A percentile compares a stretch with the other conserved stretches of the same genome.
Conservation (phyloP, 2,888 invertebrate species). For the Lepas anatifera region DNA sequence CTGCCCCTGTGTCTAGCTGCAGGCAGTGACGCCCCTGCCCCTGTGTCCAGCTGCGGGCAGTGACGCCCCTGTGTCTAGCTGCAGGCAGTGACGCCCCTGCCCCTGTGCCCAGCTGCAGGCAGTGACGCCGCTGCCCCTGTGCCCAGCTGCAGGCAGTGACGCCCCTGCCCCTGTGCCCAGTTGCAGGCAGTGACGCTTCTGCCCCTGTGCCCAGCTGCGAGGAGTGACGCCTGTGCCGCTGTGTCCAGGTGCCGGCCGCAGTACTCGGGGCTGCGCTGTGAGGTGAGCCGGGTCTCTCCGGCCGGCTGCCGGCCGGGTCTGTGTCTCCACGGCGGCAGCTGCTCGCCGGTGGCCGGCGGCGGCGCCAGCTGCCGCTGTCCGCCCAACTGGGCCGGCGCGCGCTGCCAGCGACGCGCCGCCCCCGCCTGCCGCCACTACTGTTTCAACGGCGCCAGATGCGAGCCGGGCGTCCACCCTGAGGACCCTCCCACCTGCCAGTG, state of each 20-base stretch:
- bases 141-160: no score
- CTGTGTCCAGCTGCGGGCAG: no score
- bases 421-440: conserved; percentile 40
- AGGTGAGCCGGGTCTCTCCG: conserved; percentile 42
- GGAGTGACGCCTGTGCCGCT: no score
- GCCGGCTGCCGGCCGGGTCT: conserved; percentile 44
- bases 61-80: no score
- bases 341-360: conserved; percentile 33
- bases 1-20: no score
- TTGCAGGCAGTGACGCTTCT: no score
- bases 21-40: no score
- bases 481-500: conserved; percentile 35
- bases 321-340: conserved; percentile 48
- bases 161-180: no score
- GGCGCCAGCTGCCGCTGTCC: conserved; percentile 34
- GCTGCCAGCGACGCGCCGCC: conserved; percentile 40
- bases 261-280: conserved; percentile 15
- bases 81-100: no score
- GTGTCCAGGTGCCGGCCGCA: conserved; percentile 11
- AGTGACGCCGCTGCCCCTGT: no score
- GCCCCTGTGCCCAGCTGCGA: no score
- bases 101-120: no score
- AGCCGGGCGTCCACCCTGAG: conserved; percentile 32
- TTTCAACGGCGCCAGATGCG: conserved; percentile 43
- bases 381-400: conserved; percentile 43